Evolutionary conservation across 2,113 vertebrate species (phyloP).

Genomic region (Equus quagga): DNA sequence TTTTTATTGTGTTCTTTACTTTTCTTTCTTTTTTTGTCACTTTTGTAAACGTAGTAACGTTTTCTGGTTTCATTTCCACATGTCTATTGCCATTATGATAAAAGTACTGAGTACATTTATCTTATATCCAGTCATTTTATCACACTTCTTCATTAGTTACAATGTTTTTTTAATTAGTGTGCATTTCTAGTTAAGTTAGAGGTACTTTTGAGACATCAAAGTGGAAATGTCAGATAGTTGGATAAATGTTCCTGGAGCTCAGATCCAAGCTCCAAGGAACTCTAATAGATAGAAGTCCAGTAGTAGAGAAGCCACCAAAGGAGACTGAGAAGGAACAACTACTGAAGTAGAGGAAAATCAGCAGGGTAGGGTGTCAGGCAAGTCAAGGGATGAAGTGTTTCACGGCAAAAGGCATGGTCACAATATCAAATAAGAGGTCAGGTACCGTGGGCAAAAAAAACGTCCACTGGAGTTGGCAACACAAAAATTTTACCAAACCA

Average conservation of each 20-base stretch:
- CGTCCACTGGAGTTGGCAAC: background rate
- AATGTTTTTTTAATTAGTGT: background rate
- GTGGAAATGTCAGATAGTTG: background rate
- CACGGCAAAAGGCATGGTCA: background rate
- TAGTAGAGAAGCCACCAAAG: background rate
- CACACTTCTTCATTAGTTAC: background rate
- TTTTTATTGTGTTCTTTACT: background rate
- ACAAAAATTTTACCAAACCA: background rate
- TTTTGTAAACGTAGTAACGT: background rate
- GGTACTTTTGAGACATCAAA: background rate
- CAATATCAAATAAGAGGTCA: background rate
- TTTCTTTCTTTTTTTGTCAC: background rate
- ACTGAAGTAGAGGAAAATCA: background rate
- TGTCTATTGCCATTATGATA: background rate
- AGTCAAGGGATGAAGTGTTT: background rate
- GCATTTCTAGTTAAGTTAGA: background rate
- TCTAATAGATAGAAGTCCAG: background rate
- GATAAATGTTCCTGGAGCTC: background rate
- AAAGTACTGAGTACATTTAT: background rate
- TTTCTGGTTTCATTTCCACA: background rate
- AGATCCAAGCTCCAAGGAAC: background rate
- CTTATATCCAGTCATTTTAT: background rate
- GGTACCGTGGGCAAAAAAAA: background rate
- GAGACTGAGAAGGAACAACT: background rate
- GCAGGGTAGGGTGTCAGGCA: background rate